Base-by-base conservation (phyloP, 2,797 vertebrate genomes). In the Channa striata region DNA sequence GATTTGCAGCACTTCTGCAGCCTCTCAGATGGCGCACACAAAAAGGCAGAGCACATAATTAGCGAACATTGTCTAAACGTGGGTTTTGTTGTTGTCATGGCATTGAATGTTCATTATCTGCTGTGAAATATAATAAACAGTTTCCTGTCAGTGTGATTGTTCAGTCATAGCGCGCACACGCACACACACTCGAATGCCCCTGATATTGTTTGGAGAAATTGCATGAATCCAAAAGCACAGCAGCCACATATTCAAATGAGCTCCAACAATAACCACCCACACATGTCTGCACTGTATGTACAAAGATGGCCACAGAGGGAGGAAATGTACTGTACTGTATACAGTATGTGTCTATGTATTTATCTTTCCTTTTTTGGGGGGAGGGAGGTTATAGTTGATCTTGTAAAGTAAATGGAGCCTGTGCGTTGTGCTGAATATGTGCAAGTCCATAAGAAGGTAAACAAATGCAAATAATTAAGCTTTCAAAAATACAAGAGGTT, bases 261-360 rank as follows among this genome's bases (percentile, higher is more conserved):
- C 66, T 68, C 53, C 57, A 78, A 72, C 63, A 78, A 72, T 62
- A 78, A 68, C 69, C 82, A 39, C 82, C 82, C 81, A 85, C 87
- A 43, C 67, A 23, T 37, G 72, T 78, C 75, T 77, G 69, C 50
- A 57, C 58, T 42, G 61, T 3, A 58, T 59, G 50, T 59, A 25
- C 51, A 33, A 33, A 37, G 57, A 52, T 3, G 19, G 65, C 64
- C 20, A 36, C 59, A 46, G 67, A 37, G 40, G 9, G 52, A 54
- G 50, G 48, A 11, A 8, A 11, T 9, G 50, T 30, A 30, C 25
- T 30, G 25, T 2, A 30, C 25, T 30, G 25, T 30, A 30, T 30
- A 30, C 25, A 30, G 4, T 30, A 30, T 30, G 25, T 30, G 6
- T 30, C 6, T 30, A 30, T 30, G 25, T 30, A 30, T 30, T 30